Conservation (phyloP, 2,113 vertebrate species). For the Mola mola region DNA sequence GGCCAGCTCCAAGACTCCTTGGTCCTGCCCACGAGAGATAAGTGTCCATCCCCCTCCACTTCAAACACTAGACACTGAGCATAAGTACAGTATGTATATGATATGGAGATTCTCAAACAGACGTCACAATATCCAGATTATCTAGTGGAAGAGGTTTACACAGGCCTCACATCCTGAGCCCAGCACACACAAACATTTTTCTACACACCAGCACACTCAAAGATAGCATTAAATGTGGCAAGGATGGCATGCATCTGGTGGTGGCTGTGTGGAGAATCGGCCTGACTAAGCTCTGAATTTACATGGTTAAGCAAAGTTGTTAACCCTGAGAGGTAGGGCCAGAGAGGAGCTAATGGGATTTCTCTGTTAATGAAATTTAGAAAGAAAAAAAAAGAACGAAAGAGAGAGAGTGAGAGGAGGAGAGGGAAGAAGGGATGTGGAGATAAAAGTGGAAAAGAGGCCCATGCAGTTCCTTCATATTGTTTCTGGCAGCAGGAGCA, state of each 20-base stretch:
- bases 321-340: slow-evolving; percentile 81
- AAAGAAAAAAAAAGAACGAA: slow-evolving; percentile 70
- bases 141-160: slow-evolving; percentile 71
- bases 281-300: slow-evolving; percentile 86
- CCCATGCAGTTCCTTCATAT: neutral
- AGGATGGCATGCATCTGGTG: slow-evolving; percentile 35
- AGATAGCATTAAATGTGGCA: slow-evolving; percentile 74
- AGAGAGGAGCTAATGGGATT: slow-evolving; percentile 82
- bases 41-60: slow-evolving; percentile 55
- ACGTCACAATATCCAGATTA: slow-evolving; percentile 57
- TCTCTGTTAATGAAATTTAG: slow-evolving; percentile 83
- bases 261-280: slow-evolving; percentile 75
- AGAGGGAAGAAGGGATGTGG: slow-evolving; percentile 12
- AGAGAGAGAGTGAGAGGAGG: slow-evolving; percentile 13
- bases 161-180: slow-evolving; percentile 59
- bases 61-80: slow-evolving; percentile 36
- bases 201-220: slow-evolving; percentile 39
- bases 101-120: slow-evolving; percentile 36
- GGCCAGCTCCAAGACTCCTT: slow-evolving; percentile 35
- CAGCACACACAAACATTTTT: neutral
- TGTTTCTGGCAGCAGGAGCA: no score
- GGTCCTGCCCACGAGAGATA: slow-evolving; percentile 69
- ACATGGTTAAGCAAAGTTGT: slow-evolving; percentile 85
- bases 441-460: slow-evolving; percentile 10
- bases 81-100: slow-evolving; percentile 56